Conservation (phyloP, 2,113 vertebrate species). For the Callospermophilus lateralis region DNA sequence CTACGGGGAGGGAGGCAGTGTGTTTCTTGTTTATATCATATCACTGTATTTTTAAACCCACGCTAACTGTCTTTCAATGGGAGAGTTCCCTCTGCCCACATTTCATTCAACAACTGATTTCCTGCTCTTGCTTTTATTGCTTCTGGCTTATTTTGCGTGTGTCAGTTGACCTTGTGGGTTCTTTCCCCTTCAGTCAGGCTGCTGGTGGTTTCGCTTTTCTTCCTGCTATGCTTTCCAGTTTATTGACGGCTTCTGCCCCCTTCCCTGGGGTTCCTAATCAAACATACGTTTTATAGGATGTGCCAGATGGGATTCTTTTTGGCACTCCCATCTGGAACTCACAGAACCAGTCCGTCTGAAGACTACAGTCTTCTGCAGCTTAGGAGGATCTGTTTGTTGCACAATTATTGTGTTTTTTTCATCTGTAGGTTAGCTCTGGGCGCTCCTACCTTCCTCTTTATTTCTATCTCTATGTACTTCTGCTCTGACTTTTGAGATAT, state of each 20-base stretch:
- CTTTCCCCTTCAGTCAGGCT: not conserved
- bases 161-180: not conserved
- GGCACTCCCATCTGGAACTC: not conserved
- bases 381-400: not conserved
- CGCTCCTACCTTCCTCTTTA: not conserved
- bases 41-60: not conserved
- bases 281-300: not conserved
- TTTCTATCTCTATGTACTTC: not conserved
- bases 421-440: not conserved
- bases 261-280: not conserved
- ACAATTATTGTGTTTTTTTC: not conserved
- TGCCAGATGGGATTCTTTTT: not conserved
- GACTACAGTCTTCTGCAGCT: not conserved
- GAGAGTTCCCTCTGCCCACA: not conserved
- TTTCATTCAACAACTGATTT: not conserved
- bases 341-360: not conserved
- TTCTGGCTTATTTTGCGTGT: not conserved
- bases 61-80: not conserved
- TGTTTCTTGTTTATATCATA: not conserved
- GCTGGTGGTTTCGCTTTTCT: not conserved
- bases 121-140: not conserved
- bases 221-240: not conserved
- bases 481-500: not conserved
- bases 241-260: not conserved
- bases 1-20: too few relatives aligned